phyloP scores from a whole-genome alignment of 2,797 vertebrate species.

The Apodemus agrarius region DNA sequence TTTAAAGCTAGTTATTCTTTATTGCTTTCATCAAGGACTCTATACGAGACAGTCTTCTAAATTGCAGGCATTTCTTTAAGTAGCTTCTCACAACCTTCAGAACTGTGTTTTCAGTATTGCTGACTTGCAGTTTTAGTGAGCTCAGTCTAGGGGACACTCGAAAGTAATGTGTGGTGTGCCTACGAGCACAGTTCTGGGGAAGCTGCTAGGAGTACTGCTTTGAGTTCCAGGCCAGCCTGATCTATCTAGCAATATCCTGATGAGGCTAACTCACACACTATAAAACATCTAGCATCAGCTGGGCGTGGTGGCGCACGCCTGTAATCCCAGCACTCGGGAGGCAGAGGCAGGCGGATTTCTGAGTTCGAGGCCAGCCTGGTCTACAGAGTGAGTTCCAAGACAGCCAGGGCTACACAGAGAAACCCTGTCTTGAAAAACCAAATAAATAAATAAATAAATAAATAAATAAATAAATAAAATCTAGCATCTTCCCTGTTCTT shows the following conservation, averaged over 20 bases:
- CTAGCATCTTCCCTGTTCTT: not conserved
- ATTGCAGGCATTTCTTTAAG: not conserved
- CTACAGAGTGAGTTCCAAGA: no score
- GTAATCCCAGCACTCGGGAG: no score
- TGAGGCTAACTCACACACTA: not conserved
- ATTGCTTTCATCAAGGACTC: not conserved
- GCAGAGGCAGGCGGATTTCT: no score
- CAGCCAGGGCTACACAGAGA: no score
- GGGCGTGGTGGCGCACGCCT: no score
- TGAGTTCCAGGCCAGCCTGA: not conserved
- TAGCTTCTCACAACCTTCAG: slow-evolving; percentile 9
- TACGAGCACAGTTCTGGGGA: not conserved
- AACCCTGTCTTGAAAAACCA: no score
- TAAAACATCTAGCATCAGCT: not conserved
- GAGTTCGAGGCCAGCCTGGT: no score
- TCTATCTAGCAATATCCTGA: not conserved
- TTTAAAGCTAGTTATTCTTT: not conserved
- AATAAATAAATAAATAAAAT: no score
- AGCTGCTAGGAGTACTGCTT: not conserved
- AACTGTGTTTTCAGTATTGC: not conserved
- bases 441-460: no score
- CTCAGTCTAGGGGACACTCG: not conserved
- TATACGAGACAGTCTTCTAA: not conserved
- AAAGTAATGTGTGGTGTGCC: not conserved
- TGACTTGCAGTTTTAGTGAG: not conserved